These are phyloP conservation scores for Syngnathus scovelli DNA, from an alignment of 2,113 vertebrate genomes.

Conservation along the genomic window DNA sequence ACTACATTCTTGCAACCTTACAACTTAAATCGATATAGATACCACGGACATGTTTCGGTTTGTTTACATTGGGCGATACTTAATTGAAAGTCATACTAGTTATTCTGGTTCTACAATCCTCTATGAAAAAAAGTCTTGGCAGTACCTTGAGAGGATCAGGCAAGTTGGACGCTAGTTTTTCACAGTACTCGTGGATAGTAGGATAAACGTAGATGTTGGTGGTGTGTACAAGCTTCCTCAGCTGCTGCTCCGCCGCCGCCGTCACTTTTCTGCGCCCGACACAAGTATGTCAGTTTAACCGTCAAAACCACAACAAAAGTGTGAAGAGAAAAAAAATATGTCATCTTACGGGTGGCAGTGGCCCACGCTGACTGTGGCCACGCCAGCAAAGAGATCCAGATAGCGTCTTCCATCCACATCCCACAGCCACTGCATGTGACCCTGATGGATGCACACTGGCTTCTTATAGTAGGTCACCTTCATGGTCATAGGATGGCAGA, in stretches of 20 bases:
- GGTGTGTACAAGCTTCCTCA: constrained; percentile 83
- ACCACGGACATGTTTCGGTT: neutral
- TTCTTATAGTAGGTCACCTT: constrained; percentile 73
- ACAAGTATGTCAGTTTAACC: neutral
- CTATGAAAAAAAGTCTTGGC: neutral
- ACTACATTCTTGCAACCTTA: no score
- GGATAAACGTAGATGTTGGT: constrained; percentile 78
- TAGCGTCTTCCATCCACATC: constrained; percentile 84
- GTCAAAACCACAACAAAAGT: neutral
- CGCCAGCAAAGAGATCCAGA: constrained; percentile 88
- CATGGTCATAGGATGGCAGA: constrained; percentile 69
- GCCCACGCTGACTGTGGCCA: constrained; percentile 87
- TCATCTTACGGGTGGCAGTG: constrained; percentile 91
- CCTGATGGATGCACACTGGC: constrained; percentile 84
- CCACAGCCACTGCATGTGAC: constrained; percentile 93
- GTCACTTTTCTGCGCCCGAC: constrained; percentile 76
- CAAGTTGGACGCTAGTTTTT: constrained; percentile 78
- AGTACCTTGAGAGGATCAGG: constrained; percentile 90
- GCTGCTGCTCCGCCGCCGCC: constrained; percentile 75
- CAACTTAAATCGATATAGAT: no score
- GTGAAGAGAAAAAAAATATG: neutral
- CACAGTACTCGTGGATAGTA: constrained; percentile 79
- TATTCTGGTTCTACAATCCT: neutral
- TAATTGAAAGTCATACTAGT: neutral
- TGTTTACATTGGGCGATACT: neutral